Conservation (phyloP, 2,113 vertebrate genomes). For the Erythrolamprus reginae region DNA sequence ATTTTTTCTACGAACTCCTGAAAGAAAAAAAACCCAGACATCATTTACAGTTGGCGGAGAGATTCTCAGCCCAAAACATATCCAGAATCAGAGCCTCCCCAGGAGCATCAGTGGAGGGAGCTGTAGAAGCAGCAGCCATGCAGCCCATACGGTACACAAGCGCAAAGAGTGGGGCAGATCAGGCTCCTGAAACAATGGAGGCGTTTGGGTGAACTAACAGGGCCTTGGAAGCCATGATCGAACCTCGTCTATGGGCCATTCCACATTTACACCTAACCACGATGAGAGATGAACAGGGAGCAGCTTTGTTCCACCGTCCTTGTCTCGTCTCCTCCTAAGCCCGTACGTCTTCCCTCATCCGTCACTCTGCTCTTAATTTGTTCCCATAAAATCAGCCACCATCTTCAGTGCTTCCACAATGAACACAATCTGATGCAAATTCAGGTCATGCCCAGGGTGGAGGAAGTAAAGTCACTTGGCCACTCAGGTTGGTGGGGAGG, state of each 20-base stretch:
- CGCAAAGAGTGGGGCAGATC: neutral
- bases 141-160: neutral
- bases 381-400: neutral
- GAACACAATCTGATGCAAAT: neutral
- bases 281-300: neutral
- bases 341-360: neutral
- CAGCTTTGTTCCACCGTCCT: neutral
- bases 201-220: neutral
- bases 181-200: neutral
- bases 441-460: neutral
- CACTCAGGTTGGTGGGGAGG: neutral
- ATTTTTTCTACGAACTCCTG: fast-evolving
- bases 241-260: neutral
- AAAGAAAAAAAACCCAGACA: neutral
- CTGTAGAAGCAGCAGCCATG: neutral
- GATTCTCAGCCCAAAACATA: neutral
- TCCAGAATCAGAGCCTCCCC: neutral
- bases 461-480: neutral
- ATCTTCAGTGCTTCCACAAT: neutral
- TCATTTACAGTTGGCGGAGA: neutral
- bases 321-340: neutral
- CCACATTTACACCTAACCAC: neutral
- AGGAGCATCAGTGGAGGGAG: neutral
- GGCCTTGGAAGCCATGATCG: neutral
- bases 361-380: neutral